Evolutionary conservation across 1,140 invertebrate species (phyloP).

Genomic region (Meloidogyne chitwoodi): DNA sequence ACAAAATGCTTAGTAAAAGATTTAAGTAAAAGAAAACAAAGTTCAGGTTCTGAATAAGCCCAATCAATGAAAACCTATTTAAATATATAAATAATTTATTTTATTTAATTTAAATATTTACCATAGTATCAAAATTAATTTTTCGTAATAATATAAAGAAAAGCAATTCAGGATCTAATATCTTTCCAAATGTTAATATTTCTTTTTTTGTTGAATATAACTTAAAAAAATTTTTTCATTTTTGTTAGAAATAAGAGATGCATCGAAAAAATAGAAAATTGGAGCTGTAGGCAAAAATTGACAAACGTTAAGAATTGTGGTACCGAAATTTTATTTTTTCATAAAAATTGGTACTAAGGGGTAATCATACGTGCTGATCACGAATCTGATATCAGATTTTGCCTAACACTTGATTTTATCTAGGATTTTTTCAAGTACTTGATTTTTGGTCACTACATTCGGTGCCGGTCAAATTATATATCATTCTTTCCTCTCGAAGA

Average conservation of each 20-base stretch:
- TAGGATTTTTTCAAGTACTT: no score
- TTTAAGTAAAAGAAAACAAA: conserved; percentile 12
- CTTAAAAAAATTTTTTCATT: not conserved
- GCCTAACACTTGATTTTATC: no score
- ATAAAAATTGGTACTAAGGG: no score
- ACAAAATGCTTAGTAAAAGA: not conserved
- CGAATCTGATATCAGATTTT: no score
- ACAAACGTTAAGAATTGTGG: no score
- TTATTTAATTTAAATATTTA: not conserved
- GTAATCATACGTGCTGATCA: no score
- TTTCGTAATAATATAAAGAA: conserved; percentile 7
- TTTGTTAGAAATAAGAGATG: not conserved
- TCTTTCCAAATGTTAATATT: not conserved
- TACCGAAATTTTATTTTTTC: no score
- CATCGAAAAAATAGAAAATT: no score
- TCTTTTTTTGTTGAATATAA: not conserved
- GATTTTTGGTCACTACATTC: no score
- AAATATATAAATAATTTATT: not conserved
- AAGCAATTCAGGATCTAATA: conserved; percentile 5
- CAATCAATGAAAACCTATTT: conserved; percentile 15
- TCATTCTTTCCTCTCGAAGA: no score
- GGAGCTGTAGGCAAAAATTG: no score
- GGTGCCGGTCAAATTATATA: no score
- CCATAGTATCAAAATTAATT: conserved; percentile 15
- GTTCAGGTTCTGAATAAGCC: conserved; percentile 9